Base-by-base conservation (phyloP, 2,797 vertebrate species). In the Hybognathus amarus region DNA sequence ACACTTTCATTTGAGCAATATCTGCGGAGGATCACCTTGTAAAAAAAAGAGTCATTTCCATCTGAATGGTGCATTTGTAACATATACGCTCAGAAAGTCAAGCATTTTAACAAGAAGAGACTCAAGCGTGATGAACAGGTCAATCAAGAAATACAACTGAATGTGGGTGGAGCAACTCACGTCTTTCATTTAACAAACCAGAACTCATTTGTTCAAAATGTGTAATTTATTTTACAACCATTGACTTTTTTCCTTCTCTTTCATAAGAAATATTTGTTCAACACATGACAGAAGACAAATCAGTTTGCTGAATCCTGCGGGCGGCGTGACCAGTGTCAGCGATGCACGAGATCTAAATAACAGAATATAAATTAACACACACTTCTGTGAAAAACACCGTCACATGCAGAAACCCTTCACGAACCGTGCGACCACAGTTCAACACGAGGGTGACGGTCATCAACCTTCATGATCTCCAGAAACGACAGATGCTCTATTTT, bases 131-230 rank as follows among this genome's bases (percentile, higher is more conserved):
- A 66, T 47, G 45, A 82, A 69, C 81, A 2, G 38, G 81, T 77
- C 63, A 67, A 24, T 40, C 15, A 18, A 10, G 42, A 11, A 54
- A 27, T 6, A 64, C 30, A 82, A 63, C 12, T 22, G 7, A 33
- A 45, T 13, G 56, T 63, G 38, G 20, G 50, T n/a, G 64, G 2
- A 3, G 18, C 4, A 47, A 20, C 42, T 63, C 76, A 3, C 81
- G 88, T 89, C 89, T 91, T 93, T 91, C 89, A 90, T 92, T 95
- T 94, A 93, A 92, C 93, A 88, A 82, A 91, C 83, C 89, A 84
- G 90, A 89, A 83, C 89, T 83, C 88, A 89, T 89, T 91, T 93
- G 90, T 92, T 93, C 90, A 91, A 89, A 93, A 91, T 90, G 89
- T 42, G 66, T 68, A 8, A 82, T 85, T 79, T 83, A 87, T 91